Percentiles rank a stretch among this genome's conserved stretches.
Evolutionary conservation across 1,140 invertebrate species (phyloP).

Genomic region (Sminthurinus signatus): DNA sequence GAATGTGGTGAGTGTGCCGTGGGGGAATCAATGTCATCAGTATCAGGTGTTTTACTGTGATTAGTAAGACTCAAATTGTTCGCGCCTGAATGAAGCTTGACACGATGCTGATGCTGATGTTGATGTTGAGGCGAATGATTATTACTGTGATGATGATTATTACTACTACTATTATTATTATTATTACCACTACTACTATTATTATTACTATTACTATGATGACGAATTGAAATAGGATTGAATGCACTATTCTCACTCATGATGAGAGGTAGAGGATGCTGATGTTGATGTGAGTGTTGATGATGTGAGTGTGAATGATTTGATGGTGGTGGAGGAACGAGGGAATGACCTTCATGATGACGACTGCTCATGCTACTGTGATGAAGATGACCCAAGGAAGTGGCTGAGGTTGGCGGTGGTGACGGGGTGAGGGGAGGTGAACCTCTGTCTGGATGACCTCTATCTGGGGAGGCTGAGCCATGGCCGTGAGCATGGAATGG

Average conservation of each 20-base stretch:
- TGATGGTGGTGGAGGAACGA: conserved; percentile 10
- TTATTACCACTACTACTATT: background rate
- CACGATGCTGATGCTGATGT: background rate
- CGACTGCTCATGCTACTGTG: conserved; percentile 12
- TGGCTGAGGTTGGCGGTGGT: conserved; percentile 42
- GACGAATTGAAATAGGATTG: conserved; percentile 53
- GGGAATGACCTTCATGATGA: conserved; percentile 4
- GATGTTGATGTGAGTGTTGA: too few species aligned
- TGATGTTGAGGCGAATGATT: too few species aligned
- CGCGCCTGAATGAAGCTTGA: conserved; percentile 7
- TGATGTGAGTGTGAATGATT: too few species aligned
- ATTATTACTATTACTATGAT: conserved; percentile 12
- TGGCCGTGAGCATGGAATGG: conserved; percentile 54
- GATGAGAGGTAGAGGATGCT: conserved; percentile 40
- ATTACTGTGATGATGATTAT: too few species aligned
- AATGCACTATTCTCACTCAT: conserved; percentile 84
- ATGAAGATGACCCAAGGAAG: conserved; percentile 33
- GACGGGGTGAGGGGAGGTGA: conserved; percentile 43
- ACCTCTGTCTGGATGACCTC: conserved; percentile 40
- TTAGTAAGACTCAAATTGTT: conserved; percentile 14
- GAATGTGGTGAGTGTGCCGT: conserved; percentile 32
- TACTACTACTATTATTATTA: too few species aligned
- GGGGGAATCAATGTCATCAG: conserved; percentile 22
- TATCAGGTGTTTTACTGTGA: conserved; percentile 20
- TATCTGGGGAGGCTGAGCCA: conserved; percentile 42